Conservation (phyloP, 2,888 invertebrate species). For the Serripes groenlandicus region DNA sequence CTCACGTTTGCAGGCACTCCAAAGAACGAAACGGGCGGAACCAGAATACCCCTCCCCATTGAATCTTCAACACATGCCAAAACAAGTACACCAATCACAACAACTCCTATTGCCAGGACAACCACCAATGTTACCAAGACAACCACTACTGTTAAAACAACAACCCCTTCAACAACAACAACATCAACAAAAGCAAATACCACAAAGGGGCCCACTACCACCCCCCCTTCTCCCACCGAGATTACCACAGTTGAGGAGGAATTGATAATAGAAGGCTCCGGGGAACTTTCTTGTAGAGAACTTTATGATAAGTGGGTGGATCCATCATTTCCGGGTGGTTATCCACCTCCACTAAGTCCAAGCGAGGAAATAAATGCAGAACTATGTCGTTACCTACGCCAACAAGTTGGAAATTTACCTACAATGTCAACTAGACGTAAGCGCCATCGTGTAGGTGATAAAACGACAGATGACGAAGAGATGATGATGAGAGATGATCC, state of each 20-base stretch:
- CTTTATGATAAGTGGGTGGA: constrained; percentile 46
- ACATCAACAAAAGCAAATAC: background rate
- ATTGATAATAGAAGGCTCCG: constrained; percentile 28
- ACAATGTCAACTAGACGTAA: constrained; percentile 26
- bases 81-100: background rate
- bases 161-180: constrained; percentile 8
- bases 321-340: constrained; percentile 50
- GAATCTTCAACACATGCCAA: constrained; percentile 5
- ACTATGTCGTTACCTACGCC: constrained; percentile 44
- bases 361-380: constrained; percentile 31
- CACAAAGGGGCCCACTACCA: background rate
- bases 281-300: constrained; percentile 36
- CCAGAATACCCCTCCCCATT: background rate
- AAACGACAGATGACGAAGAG: constrained; percentile 34
- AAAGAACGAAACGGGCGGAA: background rate
- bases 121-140: background rate
- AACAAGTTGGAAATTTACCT: constrained; percentile 8
- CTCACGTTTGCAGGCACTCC: constrained; percentile 33
- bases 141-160: background rate
- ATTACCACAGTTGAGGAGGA: constrained; percentile 13
- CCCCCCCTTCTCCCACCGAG: constrained; percentile 7
- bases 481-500: constrained; percentile 21
- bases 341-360: constrained; percentile 50
- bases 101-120: background rate
- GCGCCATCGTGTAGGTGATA: constrained; percentile 31